Evolutionary conservation across 2,888 invertebrate genomes (phyloP), one percentile per base, ranked within the genome.

Genomic region (Cheilosia urbana): DNA sequence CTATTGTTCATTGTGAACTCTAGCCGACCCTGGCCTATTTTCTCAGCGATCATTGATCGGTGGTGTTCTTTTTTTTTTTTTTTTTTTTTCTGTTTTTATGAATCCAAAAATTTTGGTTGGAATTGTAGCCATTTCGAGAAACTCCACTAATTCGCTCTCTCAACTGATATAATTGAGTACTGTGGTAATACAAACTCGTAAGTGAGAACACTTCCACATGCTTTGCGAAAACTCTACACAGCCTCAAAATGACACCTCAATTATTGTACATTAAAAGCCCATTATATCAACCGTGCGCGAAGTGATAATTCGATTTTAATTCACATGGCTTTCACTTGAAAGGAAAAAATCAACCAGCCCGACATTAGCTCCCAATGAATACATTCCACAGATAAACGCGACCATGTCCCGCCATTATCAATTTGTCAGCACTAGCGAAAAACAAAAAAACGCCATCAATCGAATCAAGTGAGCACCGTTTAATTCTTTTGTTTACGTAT

Each of bases 401-500:
- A 53, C 13, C 21, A 65, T 51, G 37, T 37, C 37, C 51, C 65
- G 37, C 51, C 65, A 65, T 51, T 68, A 53, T 68, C 66, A 68
- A 68, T 68, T 68, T 53, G 66, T 30, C 42, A 40, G 7, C 4
- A 30, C 40, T 30, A 17, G 11, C 27, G 6, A 27, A 65, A n/a
- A 51, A 66, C 51, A n/a, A 37, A 53, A 40, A 40, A 21, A 11
- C 13, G 3, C 13, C 24, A 68, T 68, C 66, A 68, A 68, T 68
- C 66, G 55, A 27, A n/a, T 53, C 27, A 47, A 37, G 11, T 34
- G 15, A 17, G 49, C 49, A 49, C n/a, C 21, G 34, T 21, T 63
- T 34, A 49, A 49, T 63, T 63, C 63, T 63, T 68, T 55, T 68
- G 66, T 68, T 68, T 68, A 55, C 55, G 24, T 30, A 42, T 17